phyloP scores from a whole-genome alignment of 2,888 invertebrate genomes.

The Ditula angustiorana region DNA sequence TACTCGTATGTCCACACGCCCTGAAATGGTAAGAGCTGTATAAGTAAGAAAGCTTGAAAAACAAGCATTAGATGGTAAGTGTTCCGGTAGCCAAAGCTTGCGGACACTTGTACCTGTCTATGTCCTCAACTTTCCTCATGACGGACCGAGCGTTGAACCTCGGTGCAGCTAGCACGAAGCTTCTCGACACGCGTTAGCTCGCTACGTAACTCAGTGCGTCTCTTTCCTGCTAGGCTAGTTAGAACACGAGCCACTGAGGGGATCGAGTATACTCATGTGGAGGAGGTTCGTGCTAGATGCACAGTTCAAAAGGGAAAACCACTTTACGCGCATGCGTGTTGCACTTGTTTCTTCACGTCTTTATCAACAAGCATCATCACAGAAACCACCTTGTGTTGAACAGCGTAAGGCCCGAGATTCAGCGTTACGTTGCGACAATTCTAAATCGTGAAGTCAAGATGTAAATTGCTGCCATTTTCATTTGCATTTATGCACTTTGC shows the following conservation, averaged over 20 bases:
- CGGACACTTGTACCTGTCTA: slow-evolving; percentile 58
- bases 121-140: slow-evolving; percentile 70
- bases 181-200: no score
- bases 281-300: no score
- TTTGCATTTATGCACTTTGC: slow-evolving; percentile 22
- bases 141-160: slow-evolving; percentile 62
- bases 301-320: slow-evolving; percentile 68
- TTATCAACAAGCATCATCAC: not conserved
- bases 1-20: not conserved
- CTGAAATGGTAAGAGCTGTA: slow-evolving; percentile 23
- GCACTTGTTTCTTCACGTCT: slow-evolving; percentile 43
- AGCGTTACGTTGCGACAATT: not conserved
- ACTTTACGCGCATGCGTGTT: slow-evolving; percentile 49
- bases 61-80: slow-evolving; percentile 49
- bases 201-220: no score
- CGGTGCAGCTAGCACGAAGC: no score
- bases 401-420: not conserved
- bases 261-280: no score
- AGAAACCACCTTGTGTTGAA: not conserved
- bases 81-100: slow-evolving; percentile 33
- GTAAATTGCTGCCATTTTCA: slow-evolving; percentile 36
- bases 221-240: not conserved
- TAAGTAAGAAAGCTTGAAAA: slow-evolving; percentile 39
- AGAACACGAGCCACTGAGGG: no score
- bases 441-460: slow-evolving; percentile 17